phyloP scores from a whole-genome alignment of 2,797 vertebrate species.

The Siniperca scherzeri region DNA sequence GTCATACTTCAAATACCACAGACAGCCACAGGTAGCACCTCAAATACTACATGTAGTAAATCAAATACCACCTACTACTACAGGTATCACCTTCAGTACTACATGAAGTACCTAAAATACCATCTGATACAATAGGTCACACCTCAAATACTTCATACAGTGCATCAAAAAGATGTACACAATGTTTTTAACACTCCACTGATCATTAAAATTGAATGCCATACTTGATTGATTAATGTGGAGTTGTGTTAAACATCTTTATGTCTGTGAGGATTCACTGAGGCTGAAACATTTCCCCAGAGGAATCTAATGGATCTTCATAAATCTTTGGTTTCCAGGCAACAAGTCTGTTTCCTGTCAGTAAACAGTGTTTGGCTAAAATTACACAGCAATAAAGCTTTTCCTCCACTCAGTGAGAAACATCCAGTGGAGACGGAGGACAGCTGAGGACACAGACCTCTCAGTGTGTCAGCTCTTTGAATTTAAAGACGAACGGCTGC shows the following conservation, averaged over 20 bases:
- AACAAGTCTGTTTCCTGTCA: constrained; percentile 29
- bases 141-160: not conserved
- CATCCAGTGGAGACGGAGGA: not conserved
- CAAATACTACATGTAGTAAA: not conserved
- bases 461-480: not conserved
- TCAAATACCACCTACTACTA: not conserved
- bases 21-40: not conserved
- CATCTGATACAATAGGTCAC: not conserved
- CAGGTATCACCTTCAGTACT: not conserved
- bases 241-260: not conserved
- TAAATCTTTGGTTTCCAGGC: constrained; percentile 18
- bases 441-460: constrained; percentile 9
- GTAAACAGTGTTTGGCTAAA: constrained; percentile 22
- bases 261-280: not conserved
- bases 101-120: not conserved
- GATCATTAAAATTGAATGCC: not conserved
- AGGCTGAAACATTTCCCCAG: not conserved
- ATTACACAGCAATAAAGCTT: not conserved
- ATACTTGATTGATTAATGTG: not conserved
- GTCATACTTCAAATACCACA: not conserved
- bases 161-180: not conserved
- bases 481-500: not conserved
- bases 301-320: not conserved
- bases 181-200: not conserved
- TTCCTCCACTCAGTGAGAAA: not conserved